Evolutionary conservation across 2,797 vertebrate genomes (phyloP), one percentile per base, ranked within the genome.

Genomic region (Manis javanica): DNA sequence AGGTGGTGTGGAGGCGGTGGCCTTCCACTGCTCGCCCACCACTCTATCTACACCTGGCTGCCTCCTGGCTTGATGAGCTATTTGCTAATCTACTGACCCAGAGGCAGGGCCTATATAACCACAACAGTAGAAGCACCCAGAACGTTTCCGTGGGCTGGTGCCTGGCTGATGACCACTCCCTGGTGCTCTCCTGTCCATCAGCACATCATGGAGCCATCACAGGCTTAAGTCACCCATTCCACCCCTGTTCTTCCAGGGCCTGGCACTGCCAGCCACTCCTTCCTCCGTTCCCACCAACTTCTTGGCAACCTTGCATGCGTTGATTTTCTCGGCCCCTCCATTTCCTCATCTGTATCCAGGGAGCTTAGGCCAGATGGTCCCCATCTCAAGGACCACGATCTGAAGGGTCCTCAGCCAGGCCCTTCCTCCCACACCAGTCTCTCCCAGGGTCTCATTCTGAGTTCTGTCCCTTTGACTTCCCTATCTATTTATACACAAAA

Each of bases 401-500:
- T 23, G 26, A 68, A 57, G 37, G 31, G 42, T 16, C 42, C 69
- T 42, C 46, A 57, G 3, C 59, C 91, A 68, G 34, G 29, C 46
- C 37, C 51, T 87, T 59, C 51, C 49, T 72, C 18, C 15, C n/a
- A 16, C 42, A 37, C 31, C 19, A 31, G 29, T 66, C 57, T 53
- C 88, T 66, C 68, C 51, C 14, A 53, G 49, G 31, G 34, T 88
- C 82, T 84, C 96, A 82, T 34, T 63, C 87, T 69, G 37, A 83
- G 29, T 53, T 78, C 82, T 53, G 61, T 86, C 88, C 91, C 89
- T 97, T 93, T 90, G 95, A 93, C 95, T 92, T 94, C 94, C 75
- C 81, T 81, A 13, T 92, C 61, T 87, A 87, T 97, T 93, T 96
- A 79, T 83, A 94, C 78, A 96, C 72, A 85, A 51, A 96, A 96